Conservation (phyloP, 2,888 invertebrate genomes). For the Drosophila nr. perissopoda region DNA sequence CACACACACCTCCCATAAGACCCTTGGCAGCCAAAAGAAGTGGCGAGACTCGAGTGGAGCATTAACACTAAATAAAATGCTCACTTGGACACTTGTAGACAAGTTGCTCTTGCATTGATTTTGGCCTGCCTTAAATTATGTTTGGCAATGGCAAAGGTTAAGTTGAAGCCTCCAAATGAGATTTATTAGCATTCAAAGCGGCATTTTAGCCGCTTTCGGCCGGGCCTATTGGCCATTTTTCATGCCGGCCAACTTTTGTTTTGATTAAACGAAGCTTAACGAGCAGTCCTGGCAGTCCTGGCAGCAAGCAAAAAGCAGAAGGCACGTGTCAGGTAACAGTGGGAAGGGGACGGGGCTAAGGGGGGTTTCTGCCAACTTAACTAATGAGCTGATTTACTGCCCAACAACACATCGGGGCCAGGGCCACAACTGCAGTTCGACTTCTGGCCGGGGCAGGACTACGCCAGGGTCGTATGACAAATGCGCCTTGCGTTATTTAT, state of each 20-base stretch:
- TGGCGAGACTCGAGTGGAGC: constrained; percentile 35
- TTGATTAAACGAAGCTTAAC: constrained; percentile 83
- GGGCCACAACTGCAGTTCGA: constrained; percentile 50
- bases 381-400: constrained; percentile 83
- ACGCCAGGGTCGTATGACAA: constrained; percentile 74
- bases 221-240: constrained; percentile 74
- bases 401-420: constrained; percentile 59
- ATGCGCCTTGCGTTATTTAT: constrained; percentile 80
- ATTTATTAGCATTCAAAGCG: constrained; percentile 83
- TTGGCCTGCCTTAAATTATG: constrained; percentile 61
- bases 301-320: constrained; percentile 11
- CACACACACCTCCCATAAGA: constrained; percentile 15
- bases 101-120: constrained; percentile 30
- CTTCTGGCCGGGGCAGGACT: constrained; percentile 15
- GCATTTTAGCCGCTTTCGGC: constrained; percentile 71
- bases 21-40: constrained; percentile 24
- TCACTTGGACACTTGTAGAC: constrained; percentile 43
- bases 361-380: constrained; percentile 60
- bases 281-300: constrained; percentile 39
- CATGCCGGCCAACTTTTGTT: constrained; percentile 76
- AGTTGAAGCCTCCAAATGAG: constrained; percentile 68
- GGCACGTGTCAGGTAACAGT: constrained; percentile 34
- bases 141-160: constrained; percentile 65
- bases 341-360: constrained; percentile 1
- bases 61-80: constrained; percentile 37